A percentile compares a stretch with the other conserved stretches of the same genome.
These are phyloP conservation scores for Amiota mariae DNA, from an alignment of 2,888 invertebrate species.

Conservation along the genomic window DNA sequence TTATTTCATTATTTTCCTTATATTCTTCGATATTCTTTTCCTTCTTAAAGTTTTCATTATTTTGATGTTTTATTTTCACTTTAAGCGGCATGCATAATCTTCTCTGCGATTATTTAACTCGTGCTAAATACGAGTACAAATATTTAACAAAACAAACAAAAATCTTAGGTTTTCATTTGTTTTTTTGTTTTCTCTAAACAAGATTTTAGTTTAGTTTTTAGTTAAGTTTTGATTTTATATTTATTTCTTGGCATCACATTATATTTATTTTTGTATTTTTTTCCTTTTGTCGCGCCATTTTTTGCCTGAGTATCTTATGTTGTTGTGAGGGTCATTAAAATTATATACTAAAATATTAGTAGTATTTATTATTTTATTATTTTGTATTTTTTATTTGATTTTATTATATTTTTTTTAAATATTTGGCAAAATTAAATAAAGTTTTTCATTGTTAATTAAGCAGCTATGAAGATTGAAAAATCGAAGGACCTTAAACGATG, in stretches of 20 bases:
- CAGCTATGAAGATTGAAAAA: too few relatives aligned
- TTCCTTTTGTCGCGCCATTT: conserved; percentile 32
- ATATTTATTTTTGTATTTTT: conserved; percentile 20
- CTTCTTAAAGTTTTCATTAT: conserved; percentile 21
- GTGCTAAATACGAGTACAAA: conserved; percentile 61
- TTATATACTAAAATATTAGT: conserved; percentile 30
- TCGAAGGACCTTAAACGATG: too few relatives aligned
- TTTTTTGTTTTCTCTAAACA: conserved; percentile 62
- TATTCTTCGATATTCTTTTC: conserved; percentile 32
- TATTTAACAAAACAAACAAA: conserved; percentile 58
- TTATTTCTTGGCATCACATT: conserved; percentile 36
- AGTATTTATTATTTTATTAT: too few relatives aligned
- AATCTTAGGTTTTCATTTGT: conserved; percentile 52
- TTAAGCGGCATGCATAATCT: conserved; percentile 56
- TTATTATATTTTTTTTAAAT: neutral
- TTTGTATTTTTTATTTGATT: too few relatives aligned
- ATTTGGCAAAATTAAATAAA: neutral
- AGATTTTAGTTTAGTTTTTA: conserved; percentile 25
- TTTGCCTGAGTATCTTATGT: conserved; percentile 46
- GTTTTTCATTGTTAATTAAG: too few relatives aligned
- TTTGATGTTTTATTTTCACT: conserved; percentile 51
- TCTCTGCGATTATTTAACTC: conserved; percentile 64
- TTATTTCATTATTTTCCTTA: conserved; percentile 35
- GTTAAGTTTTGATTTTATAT: conserved; percentile 26
- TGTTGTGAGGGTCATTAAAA: conserved; percentile 58